Evolutionary conservation across 2,113 vertebrate genomes (phyloP).

Genomic region (Rhinolophus sinicus): DNA sequence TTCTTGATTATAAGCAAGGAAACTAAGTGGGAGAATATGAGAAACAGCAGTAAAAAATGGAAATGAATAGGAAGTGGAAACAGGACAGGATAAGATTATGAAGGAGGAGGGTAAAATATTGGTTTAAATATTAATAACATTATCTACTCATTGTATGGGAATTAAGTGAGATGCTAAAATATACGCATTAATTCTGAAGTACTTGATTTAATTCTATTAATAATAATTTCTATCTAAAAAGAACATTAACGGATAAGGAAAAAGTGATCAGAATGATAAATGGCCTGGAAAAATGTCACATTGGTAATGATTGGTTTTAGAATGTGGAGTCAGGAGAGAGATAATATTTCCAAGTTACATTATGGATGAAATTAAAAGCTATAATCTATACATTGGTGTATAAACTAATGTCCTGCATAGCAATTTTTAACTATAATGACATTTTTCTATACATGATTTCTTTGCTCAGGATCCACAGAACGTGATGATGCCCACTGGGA

Average conservation of each 20-base stretch:
- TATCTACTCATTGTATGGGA: not conserved
- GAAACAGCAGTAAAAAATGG: not conserved
- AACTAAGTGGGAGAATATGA: not conserved
- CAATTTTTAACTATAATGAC: not conserved
- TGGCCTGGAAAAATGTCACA: not conserved
- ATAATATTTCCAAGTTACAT: not conserved
- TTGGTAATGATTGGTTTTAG: not conserved
- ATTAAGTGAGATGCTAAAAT: not conserved
- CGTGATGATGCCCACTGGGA: not conserved
- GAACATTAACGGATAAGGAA: not conserved
- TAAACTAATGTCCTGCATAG: not conserved
- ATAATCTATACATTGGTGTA: not conserved
- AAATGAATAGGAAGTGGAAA: not conserved
- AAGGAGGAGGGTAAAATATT: not conserved
- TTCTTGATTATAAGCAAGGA: conserved; percentile 38
- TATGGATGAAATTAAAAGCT: not conserved
- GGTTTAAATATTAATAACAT: not conserved
- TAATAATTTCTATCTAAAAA: not conserved
- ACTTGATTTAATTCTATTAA: not conserved
- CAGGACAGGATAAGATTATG: not conserved
- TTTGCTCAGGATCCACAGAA: not conserved
- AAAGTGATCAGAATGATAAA: not conserved
- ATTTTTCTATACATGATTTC: not conserved
- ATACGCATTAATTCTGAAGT: not conserved
- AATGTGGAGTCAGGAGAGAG: not conserved